A percentile compares a stretch with the other conserved stretches of the same genome.
Conservation (phyloP, 2,113 vertebrate genomes). For the Beaufortia kweichowensis region DNA sequence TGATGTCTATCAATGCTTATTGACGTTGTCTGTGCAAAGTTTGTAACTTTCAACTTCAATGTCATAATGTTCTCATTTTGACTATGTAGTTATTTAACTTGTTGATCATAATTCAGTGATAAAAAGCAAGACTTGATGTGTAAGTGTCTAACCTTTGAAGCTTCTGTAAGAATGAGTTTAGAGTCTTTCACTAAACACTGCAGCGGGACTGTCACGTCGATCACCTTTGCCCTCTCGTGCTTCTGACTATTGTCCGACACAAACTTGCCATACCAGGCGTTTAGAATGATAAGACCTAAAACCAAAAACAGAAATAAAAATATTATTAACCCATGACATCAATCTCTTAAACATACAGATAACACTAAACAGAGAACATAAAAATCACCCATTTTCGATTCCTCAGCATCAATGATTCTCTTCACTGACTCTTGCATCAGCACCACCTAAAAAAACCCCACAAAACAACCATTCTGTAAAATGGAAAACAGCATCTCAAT, state of each 20-base stretch:
- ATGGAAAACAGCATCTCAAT: neutral
- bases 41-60: no score
- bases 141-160: conserved; percentile 82
- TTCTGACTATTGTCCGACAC: conserved; percentile 88
- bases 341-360: no score
- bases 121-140: neutral
- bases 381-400: conserved; percentile 96
- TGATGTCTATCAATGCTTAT: no score
- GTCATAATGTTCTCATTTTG: no score
- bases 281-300: conserved; percentile 90
- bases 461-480: conserved; percentile 14
- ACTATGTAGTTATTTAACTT: no score
- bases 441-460: conserved; percentile 77
- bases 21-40: no score
- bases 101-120: no score
- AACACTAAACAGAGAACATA: no score
- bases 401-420: conserved; percentile 91
- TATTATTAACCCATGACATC: no score
- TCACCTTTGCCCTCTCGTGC: conserved; percentile 88
- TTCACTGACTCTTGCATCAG: conserved; percentile 97
- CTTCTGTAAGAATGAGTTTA: conserved; percentile 94
- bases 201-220: conserved; percentile 92
- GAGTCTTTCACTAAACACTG: conserved; percentile 98
- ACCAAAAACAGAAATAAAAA: neutral
- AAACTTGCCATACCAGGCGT: conserved; percentile 97